Base-by-base conservation (phyloP, 2,113 vertebrate species). In the Lutjanus erythropterus region DNA sequence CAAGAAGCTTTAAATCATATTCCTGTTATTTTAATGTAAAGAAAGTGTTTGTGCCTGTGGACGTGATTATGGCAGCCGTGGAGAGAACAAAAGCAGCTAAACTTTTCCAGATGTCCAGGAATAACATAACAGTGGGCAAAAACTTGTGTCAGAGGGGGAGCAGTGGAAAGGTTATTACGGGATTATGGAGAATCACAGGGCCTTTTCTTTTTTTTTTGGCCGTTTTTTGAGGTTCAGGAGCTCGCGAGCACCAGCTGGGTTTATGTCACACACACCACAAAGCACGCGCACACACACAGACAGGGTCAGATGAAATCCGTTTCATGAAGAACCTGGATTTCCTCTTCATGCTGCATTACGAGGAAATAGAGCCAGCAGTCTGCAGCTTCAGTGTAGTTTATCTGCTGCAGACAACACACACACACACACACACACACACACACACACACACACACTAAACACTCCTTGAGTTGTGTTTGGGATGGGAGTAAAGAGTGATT, bases 21-120 rank as follows among this genome's bases (percentile, higher is more conserved):
- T 49, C 69, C 56, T 19, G 19, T n/a, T 61, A 83, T 75, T 78
- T 68, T 89, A 88, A 91, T 82, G 88, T 86, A 74, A 90, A 90
- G 78, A 89, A 91, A 89, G 88, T 93, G 88, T 91, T 89, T 92
- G 75, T 80, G 84, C 64, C 86, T 58, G 81, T 78, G 71, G 84
- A 86, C 71, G 65, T 88, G 90, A 93, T 94, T 93, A 90, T 23
- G 78, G 84, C 19, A 80, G 83, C 67, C 23, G 35, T 35, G 56
- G 66, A 79, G 87, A 90, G 86, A 91, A 93, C 75, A 92, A 92
- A 92, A 88, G 78, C 72, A 75, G 67, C 49, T 83, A 90, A 91
- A 92, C 88, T 83, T 90, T 94, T 94, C 94, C 94, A 94, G 93
- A 94, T 94, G 94, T 94, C 61, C 71, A 84, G 89, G 70, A 78